Conservation (phyloP, 2,113 vertebrate species). For the Spilogale gracilis region DNA sequence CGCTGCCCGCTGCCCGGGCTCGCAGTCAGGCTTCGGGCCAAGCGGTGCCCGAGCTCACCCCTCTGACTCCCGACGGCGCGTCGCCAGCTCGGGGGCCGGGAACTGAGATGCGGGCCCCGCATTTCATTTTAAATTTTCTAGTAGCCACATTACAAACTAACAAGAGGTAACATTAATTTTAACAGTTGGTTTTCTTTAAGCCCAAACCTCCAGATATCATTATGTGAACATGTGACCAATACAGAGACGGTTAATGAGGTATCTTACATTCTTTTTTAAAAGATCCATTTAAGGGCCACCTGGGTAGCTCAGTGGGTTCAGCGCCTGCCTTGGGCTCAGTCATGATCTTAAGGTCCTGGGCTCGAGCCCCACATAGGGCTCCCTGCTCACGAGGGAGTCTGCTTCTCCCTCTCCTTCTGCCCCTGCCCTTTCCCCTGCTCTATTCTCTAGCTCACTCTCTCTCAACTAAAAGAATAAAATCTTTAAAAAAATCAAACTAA, state of each 20-base stretch:
- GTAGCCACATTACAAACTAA: neutral
- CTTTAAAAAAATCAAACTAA: neutral
- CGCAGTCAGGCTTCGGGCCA: fast-evolving
- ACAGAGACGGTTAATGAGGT: neutral
- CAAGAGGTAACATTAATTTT: neutral
- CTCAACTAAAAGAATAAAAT: neutral
- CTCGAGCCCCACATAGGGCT: too few species aligned
- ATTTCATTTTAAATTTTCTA: neutral
- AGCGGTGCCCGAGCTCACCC: too few species aligned
- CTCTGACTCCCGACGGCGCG: too few species aligned
- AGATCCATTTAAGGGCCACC: too few species aligned
- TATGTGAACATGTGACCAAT: neutral
- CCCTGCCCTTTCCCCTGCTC: too few species aligned
- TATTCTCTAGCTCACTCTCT: too few species aligned
- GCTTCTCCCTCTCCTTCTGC: too few species aligned
- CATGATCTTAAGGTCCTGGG: too few species aligned
- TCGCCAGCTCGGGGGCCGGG: neutral
- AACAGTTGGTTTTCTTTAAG: neutral
- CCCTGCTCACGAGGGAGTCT: too few species aligned
- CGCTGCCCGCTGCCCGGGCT: neutral
- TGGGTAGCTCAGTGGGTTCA: too few species aligned
- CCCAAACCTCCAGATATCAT: neutral
- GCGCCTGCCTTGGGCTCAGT: too few species aligned
- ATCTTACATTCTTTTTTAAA: neutral
- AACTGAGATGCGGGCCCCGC: fast-evolving